Base-by-base conservation (phyloP, 2,113 vertebrate genomes). In the Bombycilla garrulus region DNA sequence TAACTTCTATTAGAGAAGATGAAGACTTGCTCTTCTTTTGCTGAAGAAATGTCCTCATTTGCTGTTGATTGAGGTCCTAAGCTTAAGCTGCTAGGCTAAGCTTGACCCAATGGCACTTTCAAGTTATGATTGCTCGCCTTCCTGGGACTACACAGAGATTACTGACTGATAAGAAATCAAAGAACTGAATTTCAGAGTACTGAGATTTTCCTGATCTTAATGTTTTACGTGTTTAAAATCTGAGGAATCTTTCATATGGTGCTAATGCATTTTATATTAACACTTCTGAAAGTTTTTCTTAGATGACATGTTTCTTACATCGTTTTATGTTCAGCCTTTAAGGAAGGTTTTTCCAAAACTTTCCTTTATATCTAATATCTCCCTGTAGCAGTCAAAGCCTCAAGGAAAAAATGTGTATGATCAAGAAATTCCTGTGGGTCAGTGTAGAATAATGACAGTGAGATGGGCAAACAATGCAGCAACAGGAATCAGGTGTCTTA, bases 241-340 rank as follows among this genome's bases (percentile, higher is more conserved):
- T 76, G 66, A 84, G 51, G 12, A 89, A 24, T 71, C 86, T 95
- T 97, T 96, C 86, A 89, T 79, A 91, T 72, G 65, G 29, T 56
- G 50, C 44, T 91, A 91, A 90, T 67, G 60, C 66, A 45, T 95
- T 97, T 94, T 95, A 57, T 94, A 88, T 95, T 92, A 88, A 93
- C 88, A 80, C 42, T 95, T 97, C 84, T 95, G 74, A 94, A 95
- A 96, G 71, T 61, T 87, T 79, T 93, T 96, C 80, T 90, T 88
- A 70, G 83, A 79, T 89, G 45, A 35, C 70, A 54, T 79, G 42
- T 77, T 95, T 93, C 85, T 94, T 93, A 48, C 50, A 79, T 81
- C 47, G 3, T 95, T 97, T 95, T 90, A 94, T 96, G 87, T 92
- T 93, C 20, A 89, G 44, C 58, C n/a, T 96, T 88, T 71, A 92